phyloP scores from a whole-genome alignment of 2,888 invertebrate genomes.

The Deroplatys truncata region DNA sequence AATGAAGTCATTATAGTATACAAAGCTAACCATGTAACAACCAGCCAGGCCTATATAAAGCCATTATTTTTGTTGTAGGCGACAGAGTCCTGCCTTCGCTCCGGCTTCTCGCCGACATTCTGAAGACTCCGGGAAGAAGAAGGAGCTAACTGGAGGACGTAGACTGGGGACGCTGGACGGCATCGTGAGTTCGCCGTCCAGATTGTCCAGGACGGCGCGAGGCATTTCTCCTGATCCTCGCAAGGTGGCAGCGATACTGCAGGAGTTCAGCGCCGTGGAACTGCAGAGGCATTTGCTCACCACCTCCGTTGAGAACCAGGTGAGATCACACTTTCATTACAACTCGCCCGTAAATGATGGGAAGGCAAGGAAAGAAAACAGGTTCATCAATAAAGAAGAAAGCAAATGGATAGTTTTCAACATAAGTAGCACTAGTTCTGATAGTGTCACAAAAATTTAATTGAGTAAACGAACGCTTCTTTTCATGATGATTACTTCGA shows the following conservation, averaged over 20 bases:
- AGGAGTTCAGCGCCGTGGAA: constrained; percentile 76
- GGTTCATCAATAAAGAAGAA: too few species aligned
- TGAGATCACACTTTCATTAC: constrained; percentile 40
- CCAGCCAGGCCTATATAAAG: too few species aligned
- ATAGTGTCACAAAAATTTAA: too few species aligned
- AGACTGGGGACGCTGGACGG: constrained; percentile 62
- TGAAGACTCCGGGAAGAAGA: not conserved
- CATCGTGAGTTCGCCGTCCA: constrained; percentile 50
- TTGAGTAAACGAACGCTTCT: too few species aligned
- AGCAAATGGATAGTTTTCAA: too few species aligned
- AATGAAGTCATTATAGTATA: too few species aligned
- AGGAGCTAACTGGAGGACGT: not conserved
- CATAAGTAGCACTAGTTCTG: too few species aligned
- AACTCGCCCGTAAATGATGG: not conserved
- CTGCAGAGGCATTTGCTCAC: constrained; percentile 79
- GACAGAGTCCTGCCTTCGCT: not conserved
- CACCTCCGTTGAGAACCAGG: constrained; percentile 81
- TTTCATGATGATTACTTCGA: too few species aligned
- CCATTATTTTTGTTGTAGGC: not conserved
- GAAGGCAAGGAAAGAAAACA: too few species aligned
- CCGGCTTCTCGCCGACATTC: not conserved
- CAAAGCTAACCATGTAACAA: too few species aligned
- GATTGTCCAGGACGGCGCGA: constrained; percentile 49
- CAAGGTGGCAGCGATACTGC: constrained; percentile 78
- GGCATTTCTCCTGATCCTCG: constrained; percentile 64